These are phyloP conservation scores for Melieria omissa DNA, from an alignment of 2,888 invertebrate genomes.

Conservation along the genomic window DNA sequence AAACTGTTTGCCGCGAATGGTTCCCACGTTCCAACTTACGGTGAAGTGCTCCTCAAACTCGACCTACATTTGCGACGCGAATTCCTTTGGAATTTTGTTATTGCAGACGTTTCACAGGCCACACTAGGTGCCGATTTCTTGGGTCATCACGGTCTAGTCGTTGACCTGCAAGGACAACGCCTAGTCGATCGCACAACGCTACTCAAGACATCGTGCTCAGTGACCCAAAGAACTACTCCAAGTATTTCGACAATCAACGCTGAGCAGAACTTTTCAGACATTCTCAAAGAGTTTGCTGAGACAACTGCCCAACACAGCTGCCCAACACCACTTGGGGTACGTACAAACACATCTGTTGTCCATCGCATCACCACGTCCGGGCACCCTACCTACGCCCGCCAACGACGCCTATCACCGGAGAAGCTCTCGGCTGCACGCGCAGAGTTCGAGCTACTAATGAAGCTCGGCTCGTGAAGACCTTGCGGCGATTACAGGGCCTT, in stretches of 20 bases:
- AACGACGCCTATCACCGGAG: conserved; percentile 53
- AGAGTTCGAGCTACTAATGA: conserved; percentile 38
- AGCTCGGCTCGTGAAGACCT: conserved; percentile 45
- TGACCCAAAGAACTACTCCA: neutral
- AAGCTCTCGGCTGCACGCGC: conserved; percentile 42
- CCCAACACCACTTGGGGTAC: neutral
- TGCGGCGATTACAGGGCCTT: conserved; percentile 41
- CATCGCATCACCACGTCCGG: conserved; percentile 26
- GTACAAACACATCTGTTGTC: neutral
- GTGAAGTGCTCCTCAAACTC: conserved; percentile 7
- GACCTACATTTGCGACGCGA: too few relatives aligned
- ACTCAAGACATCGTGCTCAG: neutral
- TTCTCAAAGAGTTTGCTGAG: neutral
- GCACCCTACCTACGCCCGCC: conserved; percentile 26
- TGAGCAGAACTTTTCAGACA: conserved; percentile 4
- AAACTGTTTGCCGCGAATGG: too few relatives aligned
- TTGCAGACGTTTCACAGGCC: too few relatives aligned
- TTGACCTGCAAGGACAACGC: neutral
- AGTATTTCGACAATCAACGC: neutral
- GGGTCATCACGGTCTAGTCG: conserved; percentile 59
- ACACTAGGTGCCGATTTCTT: too few relatives aligned
- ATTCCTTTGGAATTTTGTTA: too few relatives aligned
- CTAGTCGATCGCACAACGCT: conserved; percentile 4
- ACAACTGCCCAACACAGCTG: too few relatives aligned
- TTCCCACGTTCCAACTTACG: too few relatives aligned